These are phyloP conservation scores for Acanthopagrus latus DNA, from an alignment of 2,797 vertebrate species.

Conservation along the genomic window DNA sequence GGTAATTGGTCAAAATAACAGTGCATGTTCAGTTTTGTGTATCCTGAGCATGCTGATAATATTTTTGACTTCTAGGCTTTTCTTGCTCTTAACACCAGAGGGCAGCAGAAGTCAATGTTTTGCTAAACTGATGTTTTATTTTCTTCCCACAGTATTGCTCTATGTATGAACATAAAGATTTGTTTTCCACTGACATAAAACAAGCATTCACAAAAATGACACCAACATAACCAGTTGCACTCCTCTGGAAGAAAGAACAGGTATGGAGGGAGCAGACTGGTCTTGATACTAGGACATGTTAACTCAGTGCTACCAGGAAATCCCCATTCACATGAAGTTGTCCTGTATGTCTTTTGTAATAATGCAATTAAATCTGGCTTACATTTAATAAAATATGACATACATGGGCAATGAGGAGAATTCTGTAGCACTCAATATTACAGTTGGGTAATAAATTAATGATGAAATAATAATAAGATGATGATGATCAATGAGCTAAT, in stretches of 20 bases:
- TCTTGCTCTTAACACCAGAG: conserved; percentile 41
- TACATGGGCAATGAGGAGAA: neutral
- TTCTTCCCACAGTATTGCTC: neutral
- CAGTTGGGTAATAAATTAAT: neutral
- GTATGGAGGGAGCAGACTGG: conserved; percentile 4
- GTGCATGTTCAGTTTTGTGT: neutral
- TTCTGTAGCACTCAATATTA: neutral
- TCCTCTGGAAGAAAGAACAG: neutral
- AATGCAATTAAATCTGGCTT: neutral
- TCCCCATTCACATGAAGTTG: no score
- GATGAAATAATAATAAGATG: neutral
- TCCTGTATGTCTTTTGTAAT: neutral
- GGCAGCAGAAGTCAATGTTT: conserved; percentile 39
- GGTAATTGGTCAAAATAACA: no score
- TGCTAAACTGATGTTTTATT: no score
- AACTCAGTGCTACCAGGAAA: neutral
- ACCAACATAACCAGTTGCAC: neutral
- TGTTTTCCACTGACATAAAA: neutral
- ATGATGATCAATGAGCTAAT: no score
- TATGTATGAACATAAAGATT: no score
- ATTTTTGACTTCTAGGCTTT: neutral
- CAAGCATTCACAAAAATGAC: neutral
- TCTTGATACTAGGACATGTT: neutral
- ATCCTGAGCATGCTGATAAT: neutral
- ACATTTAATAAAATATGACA: neutral